Conservation (phyloP, 2,113 vertebrate species). For the Columbina picui region DNA sequence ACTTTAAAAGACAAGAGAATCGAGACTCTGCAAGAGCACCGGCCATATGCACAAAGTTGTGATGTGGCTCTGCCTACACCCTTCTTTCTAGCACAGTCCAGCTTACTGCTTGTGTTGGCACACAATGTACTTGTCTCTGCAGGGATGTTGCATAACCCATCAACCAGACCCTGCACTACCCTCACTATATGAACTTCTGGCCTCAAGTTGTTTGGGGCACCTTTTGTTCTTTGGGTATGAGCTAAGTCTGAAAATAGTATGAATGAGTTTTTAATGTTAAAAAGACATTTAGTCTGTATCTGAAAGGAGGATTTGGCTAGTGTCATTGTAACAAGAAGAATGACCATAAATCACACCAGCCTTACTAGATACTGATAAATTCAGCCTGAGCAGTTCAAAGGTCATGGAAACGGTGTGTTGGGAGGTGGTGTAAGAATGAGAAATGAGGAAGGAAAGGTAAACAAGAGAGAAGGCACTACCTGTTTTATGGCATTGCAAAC, state of each 20-base stretch:
- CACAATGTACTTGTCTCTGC: rapidly evolving
- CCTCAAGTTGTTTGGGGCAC: rapidly evolving
- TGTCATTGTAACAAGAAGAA: not conserved
- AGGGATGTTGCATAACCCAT: not conserved
- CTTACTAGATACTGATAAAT: not conserved
- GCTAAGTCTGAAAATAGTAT: not conserved
- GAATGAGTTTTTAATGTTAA: not conserved
- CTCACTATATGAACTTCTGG: not conserved
- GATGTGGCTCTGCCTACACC: not conserved
- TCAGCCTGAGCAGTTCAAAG: not conserved
- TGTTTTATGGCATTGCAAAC: not conserved
- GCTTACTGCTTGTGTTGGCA: not conserved
- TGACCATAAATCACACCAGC: not conserved
- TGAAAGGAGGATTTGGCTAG: not conserved
- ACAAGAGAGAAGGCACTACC: not conserved
- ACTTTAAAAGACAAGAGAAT: not conserved
- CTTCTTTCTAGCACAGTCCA: not conserved
- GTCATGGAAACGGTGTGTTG: not conserved
- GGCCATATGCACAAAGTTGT: not conserved
- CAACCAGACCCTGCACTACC: not conserved
- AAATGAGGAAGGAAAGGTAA: not conserved
- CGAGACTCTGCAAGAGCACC: rapidly evolving
- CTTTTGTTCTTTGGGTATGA: not conserved
- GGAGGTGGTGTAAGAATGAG: not conserved
- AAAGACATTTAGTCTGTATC: not conserved